Evolutionary conservation across 37 sponge, comb jelly and placozoan genomes (phyloP), one percentile per base, ranked within the genome.

Genomic region (Axinella damicornis): DNA sequence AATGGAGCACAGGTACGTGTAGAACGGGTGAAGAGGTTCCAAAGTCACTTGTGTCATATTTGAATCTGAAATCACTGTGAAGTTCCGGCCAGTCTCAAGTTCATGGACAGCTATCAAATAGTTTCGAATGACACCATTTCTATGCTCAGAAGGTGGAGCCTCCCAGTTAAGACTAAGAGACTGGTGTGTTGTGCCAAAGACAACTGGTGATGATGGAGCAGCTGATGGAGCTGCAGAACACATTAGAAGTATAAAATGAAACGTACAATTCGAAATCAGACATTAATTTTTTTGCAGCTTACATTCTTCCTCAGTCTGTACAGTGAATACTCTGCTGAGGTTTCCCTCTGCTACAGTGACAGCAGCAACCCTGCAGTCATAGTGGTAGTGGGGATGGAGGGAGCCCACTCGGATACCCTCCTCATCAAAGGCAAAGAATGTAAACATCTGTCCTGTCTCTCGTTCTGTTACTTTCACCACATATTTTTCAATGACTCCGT

Each of bases 121-220:
- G 36, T 32, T 16, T 32, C 36, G 65, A 64, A 82, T 69, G n/a
- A 71, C 58, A 35, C 83, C 83, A 71, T 82, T 82, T 27, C 14
- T 64, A 4, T 55, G 64, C 4, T 70, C 62, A 35, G 11, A 22
- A 19, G 20, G 19, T 61, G 83, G 73, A 71, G 83, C 35, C 55
- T 25, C 19, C 83, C 83, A 82, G 6, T 20, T 61, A 1, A 82
- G 59, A 37, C 24, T 79, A 6, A 79, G 25, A 14, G 65, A 21
- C 9, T 25, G 1, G 6, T 39, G 32, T 14, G 79, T 35, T n/a
- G 32, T 46, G 46, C 46, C 46, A 46, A 46, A 46, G 9, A 46
- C 46, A n/a, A 65, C 40, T 20, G 21, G 65, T 36, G 66, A 12
- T 32, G 31, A 19, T 38, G 79, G 33, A 1, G 79, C 67, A 34